phyloP scores from a whole-genome alignment of 1,140 invertebrate species.

The Caerostris darwini region DNA sequence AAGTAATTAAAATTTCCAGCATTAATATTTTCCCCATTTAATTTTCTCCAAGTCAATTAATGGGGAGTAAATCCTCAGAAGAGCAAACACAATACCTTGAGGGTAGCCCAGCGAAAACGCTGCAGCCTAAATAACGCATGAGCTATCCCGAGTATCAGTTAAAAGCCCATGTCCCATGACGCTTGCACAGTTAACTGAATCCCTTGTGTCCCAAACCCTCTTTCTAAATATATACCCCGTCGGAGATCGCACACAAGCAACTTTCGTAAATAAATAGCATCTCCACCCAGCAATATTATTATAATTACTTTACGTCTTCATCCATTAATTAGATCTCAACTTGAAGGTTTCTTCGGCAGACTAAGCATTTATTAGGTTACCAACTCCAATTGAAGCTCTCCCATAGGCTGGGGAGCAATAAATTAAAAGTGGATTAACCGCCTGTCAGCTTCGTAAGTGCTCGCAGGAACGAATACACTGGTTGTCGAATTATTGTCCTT shows the following conservation, averaged over 20 bases:
- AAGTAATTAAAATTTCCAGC: not conserved
- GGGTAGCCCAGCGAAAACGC: not conserved
- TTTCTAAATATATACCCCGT: not conserved
- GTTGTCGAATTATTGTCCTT: conserved; percentile 60
- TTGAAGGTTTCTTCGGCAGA: conserved; percentile 57
- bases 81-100: conserved; percentile 9
- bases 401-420: conserved; percentile 17
- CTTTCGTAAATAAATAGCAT: conserved; percentile 28
- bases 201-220: not conserved
- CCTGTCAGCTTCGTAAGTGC: conserved; percentile 67
- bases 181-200: conserved; percentile 9
- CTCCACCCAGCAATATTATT: conserved; percentile 60
- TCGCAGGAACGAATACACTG: conserved; percentile 16
- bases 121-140: conserved; percentile 8
- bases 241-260: conserved; percentile 16
- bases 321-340: conserved; percentile 65
- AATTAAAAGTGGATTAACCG: conserved; percentile 70
- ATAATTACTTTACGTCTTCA: conserved; percentile 70
- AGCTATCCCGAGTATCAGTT: conserved; percentile 8
- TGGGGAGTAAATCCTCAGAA: conserved; percentile 2
- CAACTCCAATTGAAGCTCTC: conserved; percentile 30
- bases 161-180: conserved; percentile 25
- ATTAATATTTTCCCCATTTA: conserved; percentile 27
- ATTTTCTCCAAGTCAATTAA: conserved; percentile 27
- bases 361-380: conserved; percentile 59